Evolutionary conservation across 2,797 vertebrate species (phyloP).

Genomic region (Vireo griseus): DNA sequence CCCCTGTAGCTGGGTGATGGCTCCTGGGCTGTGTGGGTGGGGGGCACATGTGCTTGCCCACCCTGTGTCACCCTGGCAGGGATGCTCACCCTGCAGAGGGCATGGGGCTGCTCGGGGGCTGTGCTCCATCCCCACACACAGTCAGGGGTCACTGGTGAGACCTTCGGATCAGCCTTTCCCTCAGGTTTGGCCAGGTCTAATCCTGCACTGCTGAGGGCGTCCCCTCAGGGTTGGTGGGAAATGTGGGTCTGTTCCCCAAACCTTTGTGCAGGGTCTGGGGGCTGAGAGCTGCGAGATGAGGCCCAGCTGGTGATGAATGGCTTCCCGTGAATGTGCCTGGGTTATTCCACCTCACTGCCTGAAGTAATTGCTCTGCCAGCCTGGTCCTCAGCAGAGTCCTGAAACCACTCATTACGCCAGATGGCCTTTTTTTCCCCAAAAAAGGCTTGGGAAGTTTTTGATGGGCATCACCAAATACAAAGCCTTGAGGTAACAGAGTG

Average conservation of each 20-base stretch:
- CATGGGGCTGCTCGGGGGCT: accelerated
- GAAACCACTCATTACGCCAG: neutral
- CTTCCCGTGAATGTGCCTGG: neutral
- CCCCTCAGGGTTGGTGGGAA: accelerated
- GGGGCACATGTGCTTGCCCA: neutral
- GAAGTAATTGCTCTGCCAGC: neutral
- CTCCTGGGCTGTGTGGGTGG: accelerated
- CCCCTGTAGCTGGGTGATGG: neutral
- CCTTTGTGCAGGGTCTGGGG: neutral
- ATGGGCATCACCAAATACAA: neutral
- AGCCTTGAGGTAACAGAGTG: neutral
- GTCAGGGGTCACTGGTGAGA: neutral
- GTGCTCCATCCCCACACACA: neutral
- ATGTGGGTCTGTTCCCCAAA: neutral
- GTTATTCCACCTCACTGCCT: neutral
- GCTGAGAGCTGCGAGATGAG: accelerated
- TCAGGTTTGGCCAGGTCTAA: accelerated
- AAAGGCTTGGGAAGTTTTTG: neutral
- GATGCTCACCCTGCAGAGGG: accelerated
- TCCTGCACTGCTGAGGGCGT: neutral
- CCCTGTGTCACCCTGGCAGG: neutral
- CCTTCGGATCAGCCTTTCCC: accelerated
- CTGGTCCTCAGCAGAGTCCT: neutral
- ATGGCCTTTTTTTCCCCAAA: neutral
- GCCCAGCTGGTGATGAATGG: neutral